Evolutionary conservation across 2,797 vertebrate species (phyloP).

Genomic region (Paratrypauchen microcephalus): DNA sequence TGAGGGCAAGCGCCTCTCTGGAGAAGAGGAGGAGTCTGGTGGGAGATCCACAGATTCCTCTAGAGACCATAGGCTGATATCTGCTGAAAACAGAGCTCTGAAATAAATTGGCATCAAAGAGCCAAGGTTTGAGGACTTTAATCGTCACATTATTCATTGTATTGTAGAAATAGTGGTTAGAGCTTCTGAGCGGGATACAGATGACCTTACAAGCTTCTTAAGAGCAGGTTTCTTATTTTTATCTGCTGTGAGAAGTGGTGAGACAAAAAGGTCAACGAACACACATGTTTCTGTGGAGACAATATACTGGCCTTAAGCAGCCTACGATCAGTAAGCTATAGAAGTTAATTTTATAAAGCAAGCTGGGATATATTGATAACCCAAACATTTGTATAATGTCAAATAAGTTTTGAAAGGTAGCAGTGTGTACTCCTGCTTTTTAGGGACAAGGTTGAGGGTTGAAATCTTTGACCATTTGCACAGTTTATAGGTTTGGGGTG

Average conservation of each 20-base stretch:
- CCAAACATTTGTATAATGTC: neutral
- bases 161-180: constrained; percentile 66
- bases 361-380: neutral
- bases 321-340: constrained; percentile 52
- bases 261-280: constrained; percentile 71
- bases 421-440: neutral
- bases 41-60: constrained; percentile 59
- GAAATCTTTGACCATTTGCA: too few relatives aligned
- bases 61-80: constrained; percentile 64
- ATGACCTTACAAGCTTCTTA: constrained; percentile 60
- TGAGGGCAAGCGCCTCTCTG: constrained; percentile 36
- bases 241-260: constrained; percentile 61
- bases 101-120: constrained; percentile 70
- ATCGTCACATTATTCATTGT: constrained; percentile 74
- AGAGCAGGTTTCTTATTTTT: constrained; percentile 55
- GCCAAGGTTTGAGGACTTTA: constrained; percentile 66
- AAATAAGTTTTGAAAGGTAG: neutral
- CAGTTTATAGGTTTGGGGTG: too few relatives aligned
- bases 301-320: constrained; percentile 68
- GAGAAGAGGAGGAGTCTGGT: constrained; percentile 47
- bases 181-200: constrained; percentile 66
- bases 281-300: constrained; percentile 51
- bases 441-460: neutral
- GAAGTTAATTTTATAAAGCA: neutral
- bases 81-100: constrained; percentile 57